A percentile compares a stretch with the other conserved stretches of the same genome.
Conservation (phyloP, 2,113 vertebrate species). For the Glareola pratincola region DNA sequence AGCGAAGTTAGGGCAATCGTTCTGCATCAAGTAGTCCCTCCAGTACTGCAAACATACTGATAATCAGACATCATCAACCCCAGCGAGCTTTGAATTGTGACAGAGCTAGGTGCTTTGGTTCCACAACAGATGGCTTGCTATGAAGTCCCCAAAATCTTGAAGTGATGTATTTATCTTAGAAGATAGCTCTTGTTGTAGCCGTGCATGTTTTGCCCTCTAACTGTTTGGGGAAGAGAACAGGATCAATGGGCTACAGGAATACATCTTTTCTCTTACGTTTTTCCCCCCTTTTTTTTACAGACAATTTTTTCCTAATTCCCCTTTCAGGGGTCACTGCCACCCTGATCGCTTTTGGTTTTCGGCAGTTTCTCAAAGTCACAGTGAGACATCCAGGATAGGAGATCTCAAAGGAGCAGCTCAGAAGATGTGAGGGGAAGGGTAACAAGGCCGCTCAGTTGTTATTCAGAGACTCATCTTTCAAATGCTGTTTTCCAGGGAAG, state of each 20-base stretch:
- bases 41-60: background rate
- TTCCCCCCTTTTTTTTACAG: background rate
- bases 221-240: background rate
- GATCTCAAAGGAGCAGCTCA: background rate
- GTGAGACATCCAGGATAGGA: background rate
- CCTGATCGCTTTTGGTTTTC: background rate
- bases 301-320: background rate
- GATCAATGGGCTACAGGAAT: background rate
- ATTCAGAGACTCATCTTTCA: background rate
- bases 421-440: background rate
- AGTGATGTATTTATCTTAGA: background rate
- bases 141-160: background rate
- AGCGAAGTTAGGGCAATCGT: background rate
- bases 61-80: background rate
- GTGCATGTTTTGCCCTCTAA: background rate
- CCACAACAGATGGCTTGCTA: slow-evolving; percentile 13
- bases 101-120: background rate
- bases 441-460: background rate
- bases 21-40: background rate
- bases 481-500: background rate
- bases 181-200: background rate
- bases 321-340: background rate
- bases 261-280: background rate
- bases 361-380: background rate
- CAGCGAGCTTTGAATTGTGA: background rate